These are phyloP conservation scores for Callospermophilus lateralis DNA, from an alignment of 2,113 vertebrate species.

Conservation along the genomic window DNA sequence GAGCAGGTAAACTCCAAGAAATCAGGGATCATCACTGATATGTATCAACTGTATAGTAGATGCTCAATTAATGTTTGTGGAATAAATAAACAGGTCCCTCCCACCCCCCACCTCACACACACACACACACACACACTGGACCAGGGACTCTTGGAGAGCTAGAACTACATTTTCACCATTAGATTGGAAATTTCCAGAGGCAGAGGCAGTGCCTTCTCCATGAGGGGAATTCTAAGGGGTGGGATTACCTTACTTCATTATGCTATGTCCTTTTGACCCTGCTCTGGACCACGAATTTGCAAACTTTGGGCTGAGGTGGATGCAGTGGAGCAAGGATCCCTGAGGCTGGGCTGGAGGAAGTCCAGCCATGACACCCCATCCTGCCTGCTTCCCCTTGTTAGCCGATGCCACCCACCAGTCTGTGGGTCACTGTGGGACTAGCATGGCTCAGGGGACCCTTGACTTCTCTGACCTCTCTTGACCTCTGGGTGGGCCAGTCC, in stretches of 20 bases:
- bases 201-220: not conserved
- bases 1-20: not conserved
- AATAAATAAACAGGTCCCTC: not conserved
- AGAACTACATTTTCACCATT: not conserved
- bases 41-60: no score
- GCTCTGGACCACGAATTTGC: not conserved
- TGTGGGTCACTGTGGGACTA: not conserved
- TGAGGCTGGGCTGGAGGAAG: no score
- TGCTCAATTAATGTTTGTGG: not conserved
- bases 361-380: not conserved
- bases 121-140: not conserved
- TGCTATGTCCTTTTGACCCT: not conserved
- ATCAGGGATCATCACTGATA: not conserved
- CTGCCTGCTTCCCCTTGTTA: not conserved
- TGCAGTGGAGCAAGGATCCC: not conserved
- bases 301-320: not conserved
- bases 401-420: not conserved
- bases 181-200: not conserved
- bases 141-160: not conserved
- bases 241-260: not conserved
- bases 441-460: not conserved
- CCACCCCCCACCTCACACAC: not conserved
- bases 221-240: not conserved
- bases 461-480: not conserved
- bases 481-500: not conserved